Percentiles rank a stretch among this genome's conserved stretches.
These are phyloP conservation scores for Unio delphinus DNA, from an alignment of 2,888 invertebrate genomes.

Conservation along the genomic window DNA sequence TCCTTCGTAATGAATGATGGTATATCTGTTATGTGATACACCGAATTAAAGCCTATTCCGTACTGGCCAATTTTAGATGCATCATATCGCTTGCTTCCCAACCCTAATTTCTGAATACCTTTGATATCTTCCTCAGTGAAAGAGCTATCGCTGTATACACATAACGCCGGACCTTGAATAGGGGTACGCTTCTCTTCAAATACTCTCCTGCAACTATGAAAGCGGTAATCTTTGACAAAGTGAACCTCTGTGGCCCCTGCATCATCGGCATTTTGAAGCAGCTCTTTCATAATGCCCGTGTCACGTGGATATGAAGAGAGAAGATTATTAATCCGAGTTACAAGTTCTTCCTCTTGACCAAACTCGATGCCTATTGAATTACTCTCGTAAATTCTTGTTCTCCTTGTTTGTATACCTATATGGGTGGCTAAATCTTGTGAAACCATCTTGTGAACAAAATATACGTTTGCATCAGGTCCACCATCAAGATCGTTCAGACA, in stretches of 20 bases:
- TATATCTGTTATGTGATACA: slow-evolving; percentile 57
- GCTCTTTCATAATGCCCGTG: slow-evolving; percentile 63
- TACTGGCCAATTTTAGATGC: slow-evolving; percentile 53
- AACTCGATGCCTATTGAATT: slow-evolving; percentile 43
- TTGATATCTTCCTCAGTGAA: slow-evolving; percentile 49
- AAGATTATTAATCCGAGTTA: slow-evolving; percentile 58
- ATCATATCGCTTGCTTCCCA: slow-evolving; percentile 52
- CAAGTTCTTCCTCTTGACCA: slow-evolving; percentile 64
- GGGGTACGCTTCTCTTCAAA: slow-evolving; percentile 43
- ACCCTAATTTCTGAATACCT: slow-evolving; percentile 53
- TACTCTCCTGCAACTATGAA: slow-evolving; percentile 25
- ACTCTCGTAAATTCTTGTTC: slow-evolving; percentile 11
- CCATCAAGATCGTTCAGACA: slow-evolving; percentile 52
- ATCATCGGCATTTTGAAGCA: slow-evolving; percentile 67
- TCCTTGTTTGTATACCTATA: slow-evolving; percentile 44
- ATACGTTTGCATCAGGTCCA: slow-evolving; percentile 29
- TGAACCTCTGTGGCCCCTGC: slow-evolving; percentile 62
- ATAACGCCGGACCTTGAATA: slow-evolving; percentile 56
- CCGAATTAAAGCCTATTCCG: slow-evolving; percentile 61
- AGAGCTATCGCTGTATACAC: slow-evolving; percentile 48
- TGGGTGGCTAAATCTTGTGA: slow-evolving; percentile 46
- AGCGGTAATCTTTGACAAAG: slow-evolving; percentile 59
- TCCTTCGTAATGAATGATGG: slow-evolving; percentile 53
- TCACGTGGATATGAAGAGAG: slow-evolving; percentile 62
- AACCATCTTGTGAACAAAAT: slow-evolving; percentile 43